Percentiles rank a stretch among this genome's conserved stretches.
Conservation (phyloP, 2,113 vertebrate species). For the Bungarus multicinctus region DNA sequence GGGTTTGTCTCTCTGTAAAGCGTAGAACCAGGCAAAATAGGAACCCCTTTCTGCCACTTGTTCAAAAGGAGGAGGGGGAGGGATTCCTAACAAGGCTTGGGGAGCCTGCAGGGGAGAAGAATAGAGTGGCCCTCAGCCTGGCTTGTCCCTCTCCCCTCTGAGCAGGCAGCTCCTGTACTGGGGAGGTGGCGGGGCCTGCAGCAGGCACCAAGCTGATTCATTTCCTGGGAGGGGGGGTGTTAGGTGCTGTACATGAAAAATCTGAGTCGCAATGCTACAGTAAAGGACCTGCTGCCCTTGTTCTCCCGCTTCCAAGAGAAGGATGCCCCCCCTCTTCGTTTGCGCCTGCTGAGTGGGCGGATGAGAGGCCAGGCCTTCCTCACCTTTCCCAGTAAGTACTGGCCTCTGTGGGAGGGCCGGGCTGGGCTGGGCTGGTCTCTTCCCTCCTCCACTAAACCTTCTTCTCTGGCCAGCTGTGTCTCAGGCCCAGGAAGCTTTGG, state of each 20-base stretch:
- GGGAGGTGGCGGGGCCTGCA: not conserved
- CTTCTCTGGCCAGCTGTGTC: constrained; percentile 67
- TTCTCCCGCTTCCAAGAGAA: constrained; percentile 86
- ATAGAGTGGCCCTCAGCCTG: not conserved
- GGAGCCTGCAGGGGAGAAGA: not conserved
- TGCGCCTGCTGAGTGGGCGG: constrained; percentile 85
- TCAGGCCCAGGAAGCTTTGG: constrained; percentile 74
- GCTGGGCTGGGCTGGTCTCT: accelerated
- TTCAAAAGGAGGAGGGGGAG: too few species aligned
- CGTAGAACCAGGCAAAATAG: not conserved
- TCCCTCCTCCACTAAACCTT: not conserved
- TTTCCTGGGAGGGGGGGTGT: constrained; percentile 9
- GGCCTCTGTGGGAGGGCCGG: accelerated
- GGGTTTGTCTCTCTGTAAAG: not conserved
- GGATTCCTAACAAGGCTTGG: not conserved
- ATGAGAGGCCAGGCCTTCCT: constrained; percentile 93
- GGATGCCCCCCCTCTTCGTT: constrained; percentile 68
- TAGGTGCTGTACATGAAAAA: constrained; percentile 94
- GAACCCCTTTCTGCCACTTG: not conserved
- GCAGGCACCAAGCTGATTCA: not conserved
- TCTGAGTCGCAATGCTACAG: constrained; percentile 75
- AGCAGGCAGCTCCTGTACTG: not conserved
- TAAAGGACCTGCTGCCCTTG: constrained; percentile 85
- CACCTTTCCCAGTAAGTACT: constrained; percentile 81
- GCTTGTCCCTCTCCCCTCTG: not conserved